Conservation (phyloP, 2,113 vertebrate species). For the Mastomys coucha region DNA sequence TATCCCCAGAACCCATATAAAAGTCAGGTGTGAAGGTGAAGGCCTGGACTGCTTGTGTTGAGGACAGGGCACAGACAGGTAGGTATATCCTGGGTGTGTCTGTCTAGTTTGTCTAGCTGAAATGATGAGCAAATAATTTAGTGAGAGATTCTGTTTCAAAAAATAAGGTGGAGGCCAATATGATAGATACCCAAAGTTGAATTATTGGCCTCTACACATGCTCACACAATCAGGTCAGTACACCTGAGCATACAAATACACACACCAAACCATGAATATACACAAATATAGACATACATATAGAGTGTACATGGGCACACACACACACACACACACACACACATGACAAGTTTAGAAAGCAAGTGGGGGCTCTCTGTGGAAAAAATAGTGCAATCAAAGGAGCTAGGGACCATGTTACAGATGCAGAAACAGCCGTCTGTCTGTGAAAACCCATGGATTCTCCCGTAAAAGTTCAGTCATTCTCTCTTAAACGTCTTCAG, state of each 20-base stretch:
- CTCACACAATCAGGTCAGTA: too few species aligned
- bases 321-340: background rate
- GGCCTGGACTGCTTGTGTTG: too few species aligned
- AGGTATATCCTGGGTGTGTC: background rate
- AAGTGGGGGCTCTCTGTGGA: slow-evolving; percentile 17
- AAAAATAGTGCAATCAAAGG: background rate
- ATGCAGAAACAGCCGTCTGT: slow-evolving; percentile 22
- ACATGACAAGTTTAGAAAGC: background rate
- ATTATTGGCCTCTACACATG: background rate
- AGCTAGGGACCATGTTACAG: background rate
- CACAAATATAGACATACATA: background rate
- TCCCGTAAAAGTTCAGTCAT: background rate
- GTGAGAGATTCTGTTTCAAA: too few species aligned
- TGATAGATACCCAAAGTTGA: too few species aligned
- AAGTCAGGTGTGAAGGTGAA: background rate
- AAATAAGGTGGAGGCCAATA: background rate
- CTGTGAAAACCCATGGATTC: slow-evolving; percentile 44
- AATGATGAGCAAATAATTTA: background rate
- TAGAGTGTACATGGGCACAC: background rate
- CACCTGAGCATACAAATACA: background rate
- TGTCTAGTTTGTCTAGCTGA: background rate
- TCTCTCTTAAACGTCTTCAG: slow-evolving; percentile 12
- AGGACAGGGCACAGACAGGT: background rate
- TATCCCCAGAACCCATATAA: background rate
- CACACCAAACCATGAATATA: background rate